Conservation (phyloP, 1,140 invertebrate genomes). For the Zaprionus inermis region DNA sequence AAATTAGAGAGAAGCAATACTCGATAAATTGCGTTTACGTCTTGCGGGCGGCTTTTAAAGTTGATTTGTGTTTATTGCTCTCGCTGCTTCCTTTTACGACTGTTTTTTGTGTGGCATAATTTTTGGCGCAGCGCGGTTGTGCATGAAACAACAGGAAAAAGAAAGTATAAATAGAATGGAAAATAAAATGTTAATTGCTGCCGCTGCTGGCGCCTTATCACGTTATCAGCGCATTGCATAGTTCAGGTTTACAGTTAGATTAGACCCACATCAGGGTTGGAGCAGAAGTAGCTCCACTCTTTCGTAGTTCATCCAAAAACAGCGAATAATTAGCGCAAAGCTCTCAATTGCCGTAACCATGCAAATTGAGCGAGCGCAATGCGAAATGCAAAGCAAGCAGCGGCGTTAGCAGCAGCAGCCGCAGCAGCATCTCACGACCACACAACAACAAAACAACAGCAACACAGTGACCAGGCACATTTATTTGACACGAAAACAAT, state of each 20-base stretch:
- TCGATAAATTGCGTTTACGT: constrained; percentile 38
- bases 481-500: constrained; percentile 74
- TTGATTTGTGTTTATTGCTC: constrained; percentile 41
- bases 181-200: constrained; percentile 37
- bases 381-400: constrained; percentile 30
- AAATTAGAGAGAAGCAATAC: constrained; percentile 50
- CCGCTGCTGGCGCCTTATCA: constrained; percentile 34
- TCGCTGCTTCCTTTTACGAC: constrained; percentile 10
- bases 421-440: constrained; percentile 7
- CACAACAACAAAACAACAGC: constrained; percentile 9
- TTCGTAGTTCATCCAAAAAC: constrained; percentile 47
- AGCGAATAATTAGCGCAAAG: constrained; percentile 55
- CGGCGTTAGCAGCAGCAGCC: not conserved
- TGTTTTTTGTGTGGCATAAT: constrained; percentile 50
- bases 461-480: constrained; percentile 25
- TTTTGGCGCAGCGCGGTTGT: constrained; percentile 34
- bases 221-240: constrained; percentile 50
- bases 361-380: constrained; percentile 41
- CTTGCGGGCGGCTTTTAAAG: constrained; percentile 34
- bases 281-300: constrained; percentile 7
- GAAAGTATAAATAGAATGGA: not conserved
- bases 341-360: constrained; percentile 53
- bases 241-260: constrained; percentile 53
- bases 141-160: too few relatives aligned
- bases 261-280: too few relatives aligned